A percentile compares a stretch with the other conserved stretches of the same genome.
These are phyloP conservation scores for Corvus moneduloides DNA, from an alignment of 2,113 vertebrate species.

Conservation along the genomic window DNA sequence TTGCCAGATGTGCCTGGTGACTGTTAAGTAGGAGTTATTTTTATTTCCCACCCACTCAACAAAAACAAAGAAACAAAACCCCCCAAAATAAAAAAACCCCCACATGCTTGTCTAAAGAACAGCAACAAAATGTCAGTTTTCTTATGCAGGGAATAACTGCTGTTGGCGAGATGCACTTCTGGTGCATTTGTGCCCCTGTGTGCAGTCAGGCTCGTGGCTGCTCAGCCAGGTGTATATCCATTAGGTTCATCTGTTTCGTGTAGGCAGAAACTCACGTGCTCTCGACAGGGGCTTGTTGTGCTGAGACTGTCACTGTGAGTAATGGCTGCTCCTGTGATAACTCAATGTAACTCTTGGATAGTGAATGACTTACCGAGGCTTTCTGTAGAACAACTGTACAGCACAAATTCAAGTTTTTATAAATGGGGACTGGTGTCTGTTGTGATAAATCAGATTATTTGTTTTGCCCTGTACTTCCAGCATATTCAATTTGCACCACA, in stretches of 20 bases:
- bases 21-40: background rate
- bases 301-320: conserved; percentile 41
- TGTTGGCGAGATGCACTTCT: background rate
- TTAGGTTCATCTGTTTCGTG: background rate
- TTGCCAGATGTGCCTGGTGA: background rate
- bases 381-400: background rate
- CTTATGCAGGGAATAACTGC: background rate
- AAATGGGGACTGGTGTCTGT: background rate
- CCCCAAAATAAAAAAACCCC: too few relatives aligned
- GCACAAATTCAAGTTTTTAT: conserved; percentile 4
- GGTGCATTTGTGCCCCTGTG: background rate
- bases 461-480: background rate
- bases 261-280: background rate
- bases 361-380: background rate
- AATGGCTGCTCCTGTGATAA: conserved; percentile 37
- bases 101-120: background rate
- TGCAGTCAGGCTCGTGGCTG: background rate
- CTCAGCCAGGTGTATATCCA: background rate
- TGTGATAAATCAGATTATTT: conserved; percentile 14
- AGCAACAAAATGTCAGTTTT: background rate
- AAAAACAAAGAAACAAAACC: background rate
- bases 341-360: background rate
- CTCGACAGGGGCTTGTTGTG: background rate
- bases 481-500: background rate
- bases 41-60: background rate